Evolutionary conservation across 2,888 invertebrate species (phyloP).

Genomic region (Diarsia brunnea): DNA sequence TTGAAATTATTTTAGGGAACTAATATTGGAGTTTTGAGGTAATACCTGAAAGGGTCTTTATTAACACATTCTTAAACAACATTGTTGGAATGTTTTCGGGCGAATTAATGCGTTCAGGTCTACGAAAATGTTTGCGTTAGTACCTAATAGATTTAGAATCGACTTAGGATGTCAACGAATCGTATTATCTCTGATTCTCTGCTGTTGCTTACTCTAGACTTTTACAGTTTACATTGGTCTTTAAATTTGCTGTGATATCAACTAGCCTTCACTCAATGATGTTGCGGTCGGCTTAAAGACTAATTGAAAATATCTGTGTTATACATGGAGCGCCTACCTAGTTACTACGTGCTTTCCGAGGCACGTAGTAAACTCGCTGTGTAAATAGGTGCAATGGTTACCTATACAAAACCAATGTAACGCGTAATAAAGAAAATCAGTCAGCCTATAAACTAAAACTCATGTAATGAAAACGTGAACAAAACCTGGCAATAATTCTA

Average conservation of each 20-base stretch:
- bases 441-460: neutral
- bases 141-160: neutral
- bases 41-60: conserved; percentile 51
- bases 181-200: neutral
- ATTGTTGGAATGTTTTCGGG: conserved; percentile 38
- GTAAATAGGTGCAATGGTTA: neutral
- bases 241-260: neutral
- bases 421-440: neutral
- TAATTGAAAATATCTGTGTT: neutral
- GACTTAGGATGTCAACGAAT: neutral
- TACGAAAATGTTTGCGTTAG: conserved; percentile 13
- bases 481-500: conserved; percentile 24
- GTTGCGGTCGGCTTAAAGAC: neutral
- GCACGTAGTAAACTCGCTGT: neutral
- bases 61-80: conserved; percentile 56
- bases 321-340: neutral
- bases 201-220: no score
- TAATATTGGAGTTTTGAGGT: conserved; percentile 46
- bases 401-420: neutral
- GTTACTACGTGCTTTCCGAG: neutral
- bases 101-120: conserved; percentile 41
- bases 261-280: neutral
- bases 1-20: conserved; percentile 42
- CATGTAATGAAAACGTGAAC: neutral
- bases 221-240: neutral